These are phyloP conservation scores for Gracilinanus agilis DNA, from an alignment of 2,113 vertebrate species.

Conservation along the genomic window DNA sequence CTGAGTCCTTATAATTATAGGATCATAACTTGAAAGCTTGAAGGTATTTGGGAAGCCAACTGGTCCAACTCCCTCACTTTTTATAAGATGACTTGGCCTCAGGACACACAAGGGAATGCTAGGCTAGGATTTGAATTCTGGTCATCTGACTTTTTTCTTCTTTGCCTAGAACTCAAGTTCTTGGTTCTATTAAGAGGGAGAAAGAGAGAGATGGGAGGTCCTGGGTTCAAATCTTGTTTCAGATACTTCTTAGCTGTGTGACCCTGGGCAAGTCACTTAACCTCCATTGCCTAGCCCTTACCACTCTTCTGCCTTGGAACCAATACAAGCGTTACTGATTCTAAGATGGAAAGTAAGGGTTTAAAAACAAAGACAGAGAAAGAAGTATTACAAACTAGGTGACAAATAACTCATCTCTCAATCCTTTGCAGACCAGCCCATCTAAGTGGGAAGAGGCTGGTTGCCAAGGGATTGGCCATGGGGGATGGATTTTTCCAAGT, in stretches of 20 bases:
- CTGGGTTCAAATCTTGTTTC: too few relatives aligned
- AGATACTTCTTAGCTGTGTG: too few relatives aligned
- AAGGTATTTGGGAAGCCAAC: not conserved
- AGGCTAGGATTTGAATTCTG: not conserved
- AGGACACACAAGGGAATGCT: not conserved
- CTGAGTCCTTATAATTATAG: not conserved
- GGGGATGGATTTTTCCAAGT: not conserved
- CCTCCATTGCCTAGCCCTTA: too few relatives aligned
- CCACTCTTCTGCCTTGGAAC: too few relatives aligned
- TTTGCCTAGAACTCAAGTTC: not conserved
- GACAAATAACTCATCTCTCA: not conserved
- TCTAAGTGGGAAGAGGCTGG: not conserved
- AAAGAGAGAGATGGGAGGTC: not conserved
- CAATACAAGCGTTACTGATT: too few relatives aligned
- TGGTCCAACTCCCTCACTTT: not conserved
- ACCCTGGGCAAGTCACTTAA: too few relatives aligned
- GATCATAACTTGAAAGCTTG: not conserved
- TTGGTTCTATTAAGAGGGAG: not conserved
- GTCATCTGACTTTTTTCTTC: not conserved
- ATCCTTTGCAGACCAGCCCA: not conserved
- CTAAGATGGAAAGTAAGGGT: too few relatives aligned
- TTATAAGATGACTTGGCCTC: not conserved
- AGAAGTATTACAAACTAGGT: not conserved
- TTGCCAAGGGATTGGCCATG: not conserved
- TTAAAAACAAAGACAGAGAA: not conserved